A percentile compares a stretch with the other conserved stretches of the same genome.
phyloP scores from a whole-genome alignment of 2,888 invertebrate genomes.

The Polydrusus pterygomalis region DNA sequence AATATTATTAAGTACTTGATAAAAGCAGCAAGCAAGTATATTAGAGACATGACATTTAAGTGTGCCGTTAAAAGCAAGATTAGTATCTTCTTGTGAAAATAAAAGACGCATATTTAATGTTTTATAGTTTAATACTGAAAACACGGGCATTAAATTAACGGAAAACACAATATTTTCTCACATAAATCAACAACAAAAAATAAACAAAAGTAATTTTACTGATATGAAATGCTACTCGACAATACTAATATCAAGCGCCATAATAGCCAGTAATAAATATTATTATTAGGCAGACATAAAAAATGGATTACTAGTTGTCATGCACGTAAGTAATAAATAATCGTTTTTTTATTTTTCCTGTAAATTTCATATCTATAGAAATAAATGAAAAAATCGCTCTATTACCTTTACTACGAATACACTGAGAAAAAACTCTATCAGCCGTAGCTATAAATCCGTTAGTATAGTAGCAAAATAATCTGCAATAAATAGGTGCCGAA shows the following conservation, averaged over 20 bases:
- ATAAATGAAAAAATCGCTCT: no score
- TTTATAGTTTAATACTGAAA: constrained; percentile 2
- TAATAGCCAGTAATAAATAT: neutral
- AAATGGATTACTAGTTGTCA: neutral
- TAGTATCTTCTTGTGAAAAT: neutral
- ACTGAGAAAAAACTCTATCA: no score
- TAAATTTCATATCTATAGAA: no score
- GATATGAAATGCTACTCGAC: neutral
- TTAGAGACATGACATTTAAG: neutral
- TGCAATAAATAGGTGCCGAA: no score
- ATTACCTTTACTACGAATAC: no score
- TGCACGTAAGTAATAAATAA: neutral
- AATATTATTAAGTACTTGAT: neutral
- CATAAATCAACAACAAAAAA: neutral
- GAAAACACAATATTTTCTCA: neutral
- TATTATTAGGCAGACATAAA: neutral
- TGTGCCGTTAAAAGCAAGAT: neutral
- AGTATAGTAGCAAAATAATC: no score
- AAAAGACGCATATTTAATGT: neutral
- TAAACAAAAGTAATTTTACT: neutral
- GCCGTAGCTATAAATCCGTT: no score
- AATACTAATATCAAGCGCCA: neutral
- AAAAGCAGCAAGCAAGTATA: neutral
- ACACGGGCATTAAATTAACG: neutral
- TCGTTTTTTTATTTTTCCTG: neutral